These are phyloP conservation scores for Leptothorax acervorum DNA, from an alignment of 2,888 invertebrate species.

Conservation along the genomic window DNA sequence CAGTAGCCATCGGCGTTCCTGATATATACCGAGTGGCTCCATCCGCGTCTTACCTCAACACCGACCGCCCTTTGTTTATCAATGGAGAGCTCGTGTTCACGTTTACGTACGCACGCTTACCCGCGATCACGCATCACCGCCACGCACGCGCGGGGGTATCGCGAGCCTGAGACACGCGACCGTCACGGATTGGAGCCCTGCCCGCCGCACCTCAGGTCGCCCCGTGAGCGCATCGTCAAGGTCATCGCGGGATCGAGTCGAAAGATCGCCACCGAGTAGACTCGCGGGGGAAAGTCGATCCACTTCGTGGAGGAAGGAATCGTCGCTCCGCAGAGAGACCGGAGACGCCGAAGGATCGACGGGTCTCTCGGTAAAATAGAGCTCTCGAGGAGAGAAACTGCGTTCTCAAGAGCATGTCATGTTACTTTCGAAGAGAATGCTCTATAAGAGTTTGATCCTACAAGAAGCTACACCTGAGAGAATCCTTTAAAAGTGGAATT, in stretches of 20 bases:
- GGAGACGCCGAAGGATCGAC: neutral
- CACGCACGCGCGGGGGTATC: slow-evolving; percentile 73
- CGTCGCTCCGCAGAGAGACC: neutral
- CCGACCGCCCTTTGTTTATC: slow-evolving; percentile 69
- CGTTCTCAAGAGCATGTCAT: neutral
- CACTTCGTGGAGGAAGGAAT: slow-evolving; percentile 17
- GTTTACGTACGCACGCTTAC: slow-evolving; percentile 74
- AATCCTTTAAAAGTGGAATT: neutral
- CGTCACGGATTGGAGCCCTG: slow-evolving; percentile 44
- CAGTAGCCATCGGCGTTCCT: slow-evolving; percentile 73
- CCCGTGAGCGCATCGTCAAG: slow-evolving; percentile 31
- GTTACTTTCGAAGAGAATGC: neutral
- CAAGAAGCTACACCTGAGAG: neutral
- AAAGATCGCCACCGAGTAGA: slow-evolving; percentile 47
- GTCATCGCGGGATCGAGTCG: slow-evolving; percentile 19
- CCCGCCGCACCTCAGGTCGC: slow-evolving; percentile 39
- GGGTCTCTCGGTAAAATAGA: neutral
- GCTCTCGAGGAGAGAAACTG: neutral
- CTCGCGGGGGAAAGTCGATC: slow-evolving; percentile 22
- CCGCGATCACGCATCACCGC: slow-evolving; percentile 70
- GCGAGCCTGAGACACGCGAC: slow-evolving; percentile 58
- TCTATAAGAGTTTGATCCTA: slow-evolving; percentile 14
- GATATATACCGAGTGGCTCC: slow-evolving; percentile 67
- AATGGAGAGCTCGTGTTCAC: slow-evolving; percentile 75
- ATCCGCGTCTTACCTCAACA: slow-evolving; percentile 71